phyloP scores from a whole-genome alignment of 2,797 vertebrate species.

The Brachymystax lenok region DNA sequence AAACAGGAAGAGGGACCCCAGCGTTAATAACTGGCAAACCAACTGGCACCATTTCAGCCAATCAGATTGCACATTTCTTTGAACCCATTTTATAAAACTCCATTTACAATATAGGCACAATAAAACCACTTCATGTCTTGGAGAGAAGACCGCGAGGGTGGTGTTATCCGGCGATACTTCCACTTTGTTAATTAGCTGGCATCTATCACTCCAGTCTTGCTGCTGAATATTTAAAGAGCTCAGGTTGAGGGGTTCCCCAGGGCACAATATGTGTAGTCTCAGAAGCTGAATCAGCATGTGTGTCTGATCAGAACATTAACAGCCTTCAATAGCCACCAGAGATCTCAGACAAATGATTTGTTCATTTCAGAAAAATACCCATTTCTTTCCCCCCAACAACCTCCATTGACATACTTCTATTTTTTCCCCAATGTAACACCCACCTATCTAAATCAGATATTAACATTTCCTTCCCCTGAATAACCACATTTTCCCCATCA shows the following conservation, averaged over 20 bases:
- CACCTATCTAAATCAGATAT: neutral
- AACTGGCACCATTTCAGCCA: neutral
- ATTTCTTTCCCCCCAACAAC: slow-evolving; percentile 32
- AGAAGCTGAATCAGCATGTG: slow-evolving; percentile 51
- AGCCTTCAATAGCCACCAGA: slow-evolving; percentile 26
- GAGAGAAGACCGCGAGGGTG: slow-evolving; percentile 14
- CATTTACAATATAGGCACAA: slow-evolving; percentile 31
- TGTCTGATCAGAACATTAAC: slow-evolving; percentile 39
- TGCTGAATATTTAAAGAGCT: slow-evolving; percentile 62
- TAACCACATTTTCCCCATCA: neutral
- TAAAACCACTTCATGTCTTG: slow-evolving; percentile 38
- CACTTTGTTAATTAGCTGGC: slow-evolving; percentile 48
- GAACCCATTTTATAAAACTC: slow-evolving; percentile 17
- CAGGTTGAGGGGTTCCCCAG: slow-evolving; percentile 36
- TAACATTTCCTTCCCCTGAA: neutral
- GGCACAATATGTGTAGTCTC: slow-evolving; percentile 21
- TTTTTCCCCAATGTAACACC: neutral
- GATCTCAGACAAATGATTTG: slow-evolving; percentile 28
- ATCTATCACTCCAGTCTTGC: slow-evolving; percentile 36
- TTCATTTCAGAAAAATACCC: neutral
- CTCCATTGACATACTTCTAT: slow-evolving; percentile 17
- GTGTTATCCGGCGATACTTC: slow-evolving; percentile 29
- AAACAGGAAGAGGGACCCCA: slow-evolving; percentile 18
- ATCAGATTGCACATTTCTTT: neutral
- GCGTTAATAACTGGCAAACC: slow-evolving; percentile 42